Conservation (phyloP, 1,140 invertebrate species). For the Caerostris extrusa region DNA sequence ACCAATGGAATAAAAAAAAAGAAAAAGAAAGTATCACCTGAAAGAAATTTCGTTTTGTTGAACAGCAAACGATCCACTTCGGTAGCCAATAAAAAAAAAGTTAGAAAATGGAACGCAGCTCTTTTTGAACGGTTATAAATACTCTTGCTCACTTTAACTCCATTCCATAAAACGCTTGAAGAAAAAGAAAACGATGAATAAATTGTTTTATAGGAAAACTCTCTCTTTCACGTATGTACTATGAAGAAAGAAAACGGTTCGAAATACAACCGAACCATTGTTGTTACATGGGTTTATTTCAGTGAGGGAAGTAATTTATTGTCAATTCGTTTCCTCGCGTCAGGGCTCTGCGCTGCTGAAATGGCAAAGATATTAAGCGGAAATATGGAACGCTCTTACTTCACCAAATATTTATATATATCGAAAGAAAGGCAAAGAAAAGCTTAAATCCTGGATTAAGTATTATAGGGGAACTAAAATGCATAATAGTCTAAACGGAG, state of each 20-base stretch:
- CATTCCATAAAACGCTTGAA: not conserved
- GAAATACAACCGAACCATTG: conserved; percentile 37
- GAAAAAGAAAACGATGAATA: conserved; percentile 39
- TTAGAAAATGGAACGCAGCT: not conserved
- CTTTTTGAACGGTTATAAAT: conserved; percentile 52
- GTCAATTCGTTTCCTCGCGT: conserved; percentile 42
- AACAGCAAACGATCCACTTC: conserved; percentile 45
- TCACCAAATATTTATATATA: not conserved
- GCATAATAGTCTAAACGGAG: not conserved
- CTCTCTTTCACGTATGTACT: not conserved
- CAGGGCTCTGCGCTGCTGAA: not conserved
- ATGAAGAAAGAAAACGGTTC: conserved; percentile 14
- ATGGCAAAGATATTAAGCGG: conserved; percentile 32
- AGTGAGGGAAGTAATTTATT: conserved; percentile 46
- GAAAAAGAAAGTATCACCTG: not conserved
- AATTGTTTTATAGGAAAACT: conserved; percentile 54
- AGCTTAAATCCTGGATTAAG: conserved; percentile 11
- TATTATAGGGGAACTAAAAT: not conserved
- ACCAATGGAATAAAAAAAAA: not conserved
- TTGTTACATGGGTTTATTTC: conserved; percentile 57
- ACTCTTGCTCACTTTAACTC: conserved; percentile 21
- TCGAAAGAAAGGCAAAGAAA: not conserved
- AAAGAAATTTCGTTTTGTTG: conserved; percentile 13
- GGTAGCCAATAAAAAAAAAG: conserved; percentile 50
- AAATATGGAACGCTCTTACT: conserved; percentile 38